Conservation (phyloP, 2,797 vertebrate species). For the Prionace glauca region DNA sequence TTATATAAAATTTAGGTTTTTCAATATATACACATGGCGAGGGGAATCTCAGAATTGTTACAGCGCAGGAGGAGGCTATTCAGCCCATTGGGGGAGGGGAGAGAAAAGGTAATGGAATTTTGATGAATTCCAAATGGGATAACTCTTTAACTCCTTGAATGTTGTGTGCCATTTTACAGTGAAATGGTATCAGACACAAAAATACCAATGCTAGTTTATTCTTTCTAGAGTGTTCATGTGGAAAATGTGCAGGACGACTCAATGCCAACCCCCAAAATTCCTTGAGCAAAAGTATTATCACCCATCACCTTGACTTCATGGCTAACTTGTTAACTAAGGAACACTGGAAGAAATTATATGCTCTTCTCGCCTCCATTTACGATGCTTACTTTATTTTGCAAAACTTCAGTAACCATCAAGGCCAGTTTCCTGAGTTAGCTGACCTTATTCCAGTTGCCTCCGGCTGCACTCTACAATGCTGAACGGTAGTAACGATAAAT, state of each 20-base stretch:
- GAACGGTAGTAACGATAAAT: not conserved
- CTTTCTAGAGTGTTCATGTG: not conserved
- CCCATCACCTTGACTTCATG: not conserved
- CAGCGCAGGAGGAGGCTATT: no score
- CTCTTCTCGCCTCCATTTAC: not conserved
- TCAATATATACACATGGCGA: not conserved
- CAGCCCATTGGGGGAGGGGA: no score
- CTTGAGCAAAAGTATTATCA: not conserved
- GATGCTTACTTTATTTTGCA: not conserved
- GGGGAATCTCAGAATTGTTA: no score
- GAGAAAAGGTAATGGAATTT: not conserved
- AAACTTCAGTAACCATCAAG: not conserved
- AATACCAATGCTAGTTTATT: not conserved
- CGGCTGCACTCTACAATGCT: not conserved
- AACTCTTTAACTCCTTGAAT: not conserved
- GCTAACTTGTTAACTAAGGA: not conserved
- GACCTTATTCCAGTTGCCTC: conserved; percentile 1
- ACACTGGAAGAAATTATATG: not conserved
- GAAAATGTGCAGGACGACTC: not conserved
- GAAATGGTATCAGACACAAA: not conserved
- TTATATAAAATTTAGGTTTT: not conserved
- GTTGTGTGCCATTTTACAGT: not conserved
- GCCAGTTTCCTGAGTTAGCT: conserved; percentile 9
- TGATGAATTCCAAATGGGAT: not conserved
- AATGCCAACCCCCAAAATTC: not conserved